Conservation (phyloP, 2,888 invertebrate species). For the Gandaritis pyraliata region DNA sequence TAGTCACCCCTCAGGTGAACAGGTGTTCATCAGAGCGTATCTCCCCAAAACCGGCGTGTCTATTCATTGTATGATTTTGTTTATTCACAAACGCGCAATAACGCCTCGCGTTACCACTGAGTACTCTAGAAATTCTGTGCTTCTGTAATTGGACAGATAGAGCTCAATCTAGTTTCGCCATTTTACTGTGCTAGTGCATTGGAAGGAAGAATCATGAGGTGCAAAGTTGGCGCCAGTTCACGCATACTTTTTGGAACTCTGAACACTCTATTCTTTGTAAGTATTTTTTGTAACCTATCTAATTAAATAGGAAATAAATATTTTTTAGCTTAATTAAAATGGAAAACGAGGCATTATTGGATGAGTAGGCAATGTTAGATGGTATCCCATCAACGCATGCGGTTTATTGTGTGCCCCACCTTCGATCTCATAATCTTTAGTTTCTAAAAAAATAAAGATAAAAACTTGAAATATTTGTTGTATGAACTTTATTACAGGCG, state of each 20-base stretch:
- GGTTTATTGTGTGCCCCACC: too few species aligned
- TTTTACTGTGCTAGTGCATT: conserved; percentile 5
- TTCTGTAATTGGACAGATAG: background rate
- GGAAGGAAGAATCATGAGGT: conserved; percentile 57
- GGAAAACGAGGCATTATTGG: too few species aligned
- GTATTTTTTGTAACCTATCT: conserved; percentile 49
- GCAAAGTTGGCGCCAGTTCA: conserved; percentile 80
- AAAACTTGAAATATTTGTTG: too few species aligned
- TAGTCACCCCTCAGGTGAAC: conserved; percentile 77
- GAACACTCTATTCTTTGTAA: conserved; percentile 87
- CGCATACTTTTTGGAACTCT: conserved; percentile 87
- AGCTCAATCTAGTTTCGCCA: too few species aligned
- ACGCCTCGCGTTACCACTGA: conserved; percentile 45
- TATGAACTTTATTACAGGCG: conserved; percentile 76
- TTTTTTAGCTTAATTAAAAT: too few species aligned
- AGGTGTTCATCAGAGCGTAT: conserved; percentile 78
- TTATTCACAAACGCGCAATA: conserved; percentile 68
- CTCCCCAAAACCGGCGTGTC: conserved; percentile 82
- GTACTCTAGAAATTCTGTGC: background rate
- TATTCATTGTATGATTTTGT: conserved; percentile 71
- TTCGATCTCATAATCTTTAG: too few species aligned
- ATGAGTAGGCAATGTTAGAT: too few species aligned
- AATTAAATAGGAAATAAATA: background rate
- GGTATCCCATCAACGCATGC: too few species aligned
- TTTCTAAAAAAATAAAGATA: too few species aligned